Base-by-base conservation (phyloP, 2,113 vertebrate genomes). In the Pterocles gutturalis region DNA sequence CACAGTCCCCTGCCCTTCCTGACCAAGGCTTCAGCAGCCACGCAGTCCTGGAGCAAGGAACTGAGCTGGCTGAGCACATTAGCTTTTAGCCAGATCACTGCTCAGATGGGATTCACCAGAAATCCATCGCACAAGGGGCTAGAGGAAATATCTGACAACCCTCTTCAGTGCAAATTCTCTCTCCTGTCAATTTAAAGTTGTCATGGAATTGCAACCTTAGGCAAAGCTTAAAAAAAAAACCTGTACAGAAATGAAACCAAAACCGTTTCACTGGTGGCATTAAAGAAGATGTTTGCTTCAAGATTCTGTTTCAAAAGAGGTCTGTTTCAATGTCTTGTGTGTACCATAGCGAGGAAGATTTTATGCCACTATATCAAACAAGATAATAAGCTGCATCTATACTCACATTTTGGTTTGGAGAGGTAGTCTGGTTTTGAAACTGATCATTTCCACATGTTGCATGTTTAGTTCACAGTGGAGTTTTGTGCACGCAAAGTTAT, bases 41-140 rank as follows among this genome's bases (percentile, higher is more conserved):
- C 2, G 12, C 45, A 51, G 51, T 5, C 77, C 21, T 4, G 18
- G 31, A 45, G 33, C 36, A 19, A 45, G 36, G 33, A 36, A 12
- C 22, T 4, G 13, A 36, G 24, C 17, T 9, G 46, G 15, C 61
- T 11, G 36, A 72, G 67, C 67, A 28, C 0, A 0, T 24, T 6
- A 19, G 45, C 24, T 17, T 76, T 41, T 43, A 34, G 60, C 6
- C 34, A 48, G 55, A 29, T 41, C 41, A 7, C 18, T 17, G 33
- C 28, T 36, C 18, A 67, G 38, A 76, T 8, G 16, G 34, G 48
- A 33, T 36, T 33, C 57, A 34, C 57, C 41, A 70, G 20, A 34
- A 70, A 84, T 5, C 41, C 22, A 18, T 3, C 7, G 1, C 34
- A 43, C 24, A 16, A 45, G 31, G 64, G 31, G 8, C 14, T 7